Conservation (phyloP, 2,113 vertebrate species). For the Pedetes capensis region DNA sequence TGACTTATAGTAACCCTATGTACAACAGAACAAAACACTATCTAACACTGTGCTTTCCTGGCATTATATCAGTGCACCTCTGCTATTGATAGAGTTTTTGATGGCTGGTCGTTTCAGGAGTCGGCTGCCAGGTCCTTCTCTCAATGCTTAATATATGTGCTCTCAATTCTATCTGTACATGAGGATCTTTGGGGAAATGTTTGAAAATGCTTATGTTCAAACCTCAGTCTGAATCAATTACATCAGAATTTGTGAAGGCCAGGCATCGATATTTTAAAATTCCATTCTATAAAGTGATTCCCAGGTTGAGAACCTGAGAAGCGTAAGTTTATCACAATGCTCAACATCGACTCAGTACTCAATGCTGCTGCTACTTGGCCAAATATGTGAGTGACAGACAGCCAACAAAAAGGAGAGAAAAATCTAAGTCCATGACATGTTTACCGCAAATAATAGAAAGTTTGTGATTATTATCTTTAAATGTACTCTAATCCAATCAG, state of each 20-base stretch:
- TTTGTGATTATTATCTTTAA: constrained; percentile 37
- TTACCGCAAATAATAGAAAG: neutral
- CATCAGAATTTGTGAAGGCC: neutral
- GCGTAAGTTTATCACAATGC: neutral
- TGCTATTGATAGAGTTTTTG: too few species aligned
- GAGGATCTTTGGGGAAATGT: neutral
- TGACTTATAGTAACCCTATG: too few species aligned
- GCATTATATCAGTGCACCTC: too few species aligned
- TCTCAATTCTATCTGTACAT: neutral
- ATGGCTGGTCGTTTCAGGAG: too few species aligned
- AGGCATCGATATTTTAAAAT: neutral
- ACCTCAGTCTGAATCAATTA: neutral
- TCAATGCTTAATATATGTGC: too few species aligned
- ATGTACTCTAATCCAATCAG: neutral
- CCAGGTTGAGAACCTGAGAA: neutral
- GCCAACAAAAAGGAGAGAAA: neutral
- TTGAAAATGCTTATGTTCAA: neutral
- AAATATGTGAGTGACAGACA: neutral
- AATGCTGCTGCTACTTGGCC: neutral
- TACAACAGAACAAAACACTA: too few species aligned
- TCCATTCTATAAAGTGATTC: neutral
- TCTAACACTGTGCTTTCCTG: too few species aligned
- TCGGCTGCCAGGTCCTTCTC: too few species aligned
- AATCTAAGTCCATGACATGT: neutral
- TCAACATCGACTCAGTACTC: neutral